phyloP scores from a whole-genome alignment of 2,888 invertebrate genomes.

The Phaonia tiefii region DNA sequence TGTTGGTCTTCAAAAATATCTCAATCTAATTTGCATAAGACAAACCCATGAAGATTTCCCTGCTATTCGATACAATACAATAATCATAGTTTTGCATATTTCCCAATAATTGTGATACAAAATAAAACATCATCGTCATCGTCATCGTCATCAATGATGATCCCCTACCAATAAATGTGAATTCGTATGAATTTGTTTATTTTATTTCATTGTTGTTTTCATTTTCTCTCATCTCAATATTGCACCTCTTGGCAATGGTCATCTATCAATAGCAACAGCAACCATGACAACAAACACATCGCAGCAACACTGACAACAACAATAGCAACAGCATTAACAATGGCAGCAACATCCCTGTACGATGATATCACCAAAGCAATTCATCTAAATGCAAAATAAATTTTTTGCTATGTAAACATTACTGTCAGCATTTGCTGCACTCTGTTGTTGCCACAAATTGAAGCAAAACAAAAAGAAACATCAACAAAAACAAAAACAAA shows the following conservation, averaged over 20 bases:
- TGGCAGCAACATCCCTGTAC: conserved; percentile 19
- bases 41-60: too few species aligned
- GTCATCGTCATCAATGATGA: too few species aligned
- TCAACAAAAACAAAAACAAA: conserved; percentile 39
- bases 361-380: conserved; percentile 67
- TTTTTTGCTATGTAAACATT: conserved; percentile 44
- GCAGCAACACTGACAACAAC: conserved; percentile 22
- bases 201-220: conserved; percentile 14
- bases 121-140: not conserved
- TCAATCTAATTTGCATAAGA: too few species aligned
- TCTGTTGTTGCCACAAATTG: too few species aligned
- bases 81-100: conserved; percentile 52
- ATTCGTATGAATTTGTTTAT: conserved; percentile 30
- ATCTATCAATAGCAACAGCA: conserved; percentile 55
- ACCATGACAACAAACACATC: conserved; percentile 37
- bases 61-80: too few species aligned
- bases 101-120: conserved; percentile 62
- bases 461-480: conserved; percentile 46
- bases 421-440: conserved; percentile 51
- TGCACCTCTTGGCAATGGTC: conserved; percentile 64
- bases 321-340: conserved; percentile 23
- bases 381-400: conserved; percentile 67
- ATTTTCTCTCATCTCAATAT: conserved; percentile 51
- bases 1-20: too few species aligned
- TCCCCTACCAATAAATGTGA: conserved; percentile 25